Evolutionary conservation across 2,113 vertebrate genomes (phyloP), one percentile per base, ranked within the genome.

Genomic region (Cardinalis cardinalis): DNA sequence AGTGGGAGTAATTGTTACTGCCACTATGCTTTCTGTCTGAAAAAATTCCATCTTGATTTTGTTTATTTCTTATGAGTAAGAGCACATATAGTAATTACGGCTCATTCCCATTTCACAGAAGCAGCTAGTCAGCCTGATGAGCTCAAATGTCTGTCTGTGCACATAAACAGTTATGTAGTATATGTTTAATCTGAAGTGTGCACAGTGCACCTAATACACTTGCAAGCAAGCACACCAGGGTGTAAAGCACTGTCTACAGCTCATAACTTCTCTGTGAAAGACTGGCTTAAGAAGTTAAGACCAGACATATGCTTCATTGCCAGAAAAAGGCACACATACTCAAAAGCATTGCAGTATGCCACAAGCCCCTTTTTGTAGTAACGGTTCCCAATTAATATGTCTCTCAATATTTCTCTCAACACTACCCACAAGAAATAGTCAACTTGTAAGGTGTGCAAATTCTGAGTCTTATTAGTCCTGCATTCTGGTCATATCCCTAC

Each of bases 291-390:
- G 34, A 70, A 66, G 15, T 74, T 74, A 77, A 71, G 53, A 15
- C 26, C 1, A 0, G 12, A 21, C 9, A 11, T 29, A 14, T 8
- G 12, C 36, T 58, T 78, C 2, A 2, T 71, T 14, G 6, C 31
- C 59, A 75, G 60, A 55, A 43, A 72, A 69, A 29, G 29, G 34
- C 9, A 48, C 48, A 55, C 14, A 59, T 21, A 36, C 16, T 79
- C 2, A 3, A 79, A 82, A 79, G 18, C 59, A 36, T 16, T 73
- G 34, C 60, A 44, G 8, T 31, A 25, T 66, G 18, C 61, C 38
- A 34, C 31, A 29, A 36, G 8, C 60, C 9, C 32, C 36, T 64
- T 58, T 71, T 64, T 19, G 11, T 23, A 48, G 24, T 44, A 56
- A 15, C 12, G 72, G 29, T 58, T 83, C 28, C n/a, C 9, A 72